These are phyloP conservation scores for Cheilosia impressa DNA, from an alignment of 2,888 invertebrate genomes.

Conservation along the genomic window DNA sequence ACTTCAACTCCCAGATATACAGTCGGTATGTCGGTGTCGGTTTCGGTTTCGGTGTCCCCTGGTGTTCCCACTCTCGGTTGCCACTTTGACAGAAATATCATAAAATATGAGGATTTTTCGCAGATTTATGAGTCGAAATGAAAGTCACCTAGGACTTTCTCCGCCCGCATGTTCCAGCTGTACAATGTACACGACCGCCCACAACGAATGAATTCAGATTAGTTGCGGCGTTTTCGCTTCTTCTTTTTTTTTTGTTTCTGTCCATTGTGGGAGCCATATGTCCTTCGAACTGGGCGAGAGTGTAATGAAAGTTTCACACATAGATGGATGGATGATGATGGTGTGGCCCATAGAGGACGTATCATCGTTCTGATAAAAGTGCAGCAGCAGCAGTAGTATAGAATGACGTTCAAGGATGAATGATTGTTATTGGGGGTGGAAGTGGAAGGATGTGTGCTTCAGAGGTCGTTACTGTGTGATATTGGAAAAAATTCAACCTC, in stretches of 20 bases:
- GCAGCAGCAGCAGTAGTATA: conserved; percentile 40
- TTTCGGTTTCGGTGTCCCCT: not conserved
- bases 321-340: conserved; percentile 49
- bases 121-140: conserved; percentile 70
- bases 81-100: conserved; percentile 72
- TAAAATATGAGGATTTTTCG: conserved; percentile 75
- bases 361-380: conserved; percentile 57
- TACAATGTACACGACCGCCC: conserved; percentile 9
- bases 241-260: not conserved
- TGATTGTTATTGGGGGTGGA: conserved; percentile 61
- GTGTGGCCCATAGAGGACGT: not conserved
- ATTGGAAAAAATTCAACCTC: too few species aligned
- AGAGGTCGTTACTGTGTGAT: conserved; percentile 39
- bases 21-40: too few species aligned
- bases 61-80: not conserved
- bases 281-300: conserved; percentile 60
- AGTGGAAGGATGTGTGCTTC: conserved; percentile 44
- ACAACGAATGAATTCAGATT: conserved; percentile 74
- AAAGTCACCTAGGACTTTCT: conserved; percentile 46
- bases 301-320: conserved; percentile 68
- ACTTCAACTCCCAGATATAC: conserved; percentile 56
- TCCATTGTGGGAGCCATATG: conserved; percentile 45
- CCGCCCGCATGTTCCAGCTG: conserved; percentile 10
- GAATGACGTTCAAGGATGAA: conserved; percentile 64
- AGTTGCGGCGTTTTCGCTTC: conserved; percentile 35